phyloP scores from a whole-genome alignment of 2,888 invertebrate genomes.

The Cheilosia scutellata region DNA sequence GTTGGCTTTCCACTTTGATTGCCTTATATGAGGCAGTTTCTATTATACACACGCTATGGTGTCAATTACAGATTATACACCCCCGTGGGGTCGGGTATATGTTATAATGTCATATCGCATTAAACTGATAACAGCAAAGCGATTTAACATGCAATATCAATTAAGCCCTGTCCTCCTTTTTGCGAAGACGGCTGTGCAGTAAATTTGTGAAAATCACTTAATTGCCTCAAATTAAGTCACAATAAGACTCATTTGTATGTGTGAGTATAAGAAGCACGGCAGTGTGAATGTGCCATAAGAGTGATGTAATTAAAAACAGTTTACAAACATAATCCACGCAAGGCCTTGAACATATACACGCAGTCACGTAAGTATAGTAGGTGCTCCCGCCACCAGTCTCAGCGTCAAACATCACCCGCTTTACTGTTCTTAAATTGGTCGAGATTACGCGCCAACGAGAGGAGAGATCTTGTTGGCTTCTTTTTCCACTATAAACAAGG shows the following conservation, averaged over 20 bases:
- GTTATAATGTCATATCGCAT: constrained; percentile 65
- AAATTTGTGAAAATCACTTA: constrained; percentile 76
- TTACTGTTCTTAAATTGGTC: constrained; percentile 54
- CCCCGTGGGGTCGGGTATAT: constrained; percentile 41
- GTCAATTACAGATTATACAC: constrained; percentile 33
- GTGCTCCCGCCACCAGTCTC: constrained; percentile 10
- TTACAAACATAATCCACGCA: constrained; percentile 71
- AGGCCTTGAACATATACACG: constrained; percentile 35
- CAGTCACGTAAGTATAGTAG: constrained; percentile 17
- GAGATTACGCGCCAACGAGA: constrained; percentile 30
- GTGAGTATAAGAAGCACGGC: not conserved
- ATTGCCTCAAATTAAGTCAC: constrained; percentile 67
- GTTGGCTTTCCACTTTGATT: not conserved
- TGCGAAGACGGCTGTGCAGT: constrained; percentile 52
- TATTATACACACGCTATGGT: not conserved
- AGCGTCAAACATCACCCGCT: constrained; percentile 48
- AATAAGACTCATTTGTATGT: constrained; percentile 41
- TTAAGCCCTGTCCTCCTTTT: constrained; percentile 64
- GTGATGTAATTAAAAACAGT: constrained; percentile 73
- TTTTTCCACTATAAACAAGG: constrained; percentile 59
- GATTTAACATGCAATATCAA: constrained; percentile 73
- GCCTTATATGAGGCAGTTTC: not conserved
- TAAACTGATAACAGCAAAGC: constrained; percentile 68
- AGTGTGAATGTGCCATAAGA: constrained; percentile 20
- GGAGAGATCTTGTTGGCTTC: constrained; percentile 34